phyloP scores from a whole-genome alignment of 2,797 vertebrate genomes.

The Odontamblyopus lacepedii region DNA sequence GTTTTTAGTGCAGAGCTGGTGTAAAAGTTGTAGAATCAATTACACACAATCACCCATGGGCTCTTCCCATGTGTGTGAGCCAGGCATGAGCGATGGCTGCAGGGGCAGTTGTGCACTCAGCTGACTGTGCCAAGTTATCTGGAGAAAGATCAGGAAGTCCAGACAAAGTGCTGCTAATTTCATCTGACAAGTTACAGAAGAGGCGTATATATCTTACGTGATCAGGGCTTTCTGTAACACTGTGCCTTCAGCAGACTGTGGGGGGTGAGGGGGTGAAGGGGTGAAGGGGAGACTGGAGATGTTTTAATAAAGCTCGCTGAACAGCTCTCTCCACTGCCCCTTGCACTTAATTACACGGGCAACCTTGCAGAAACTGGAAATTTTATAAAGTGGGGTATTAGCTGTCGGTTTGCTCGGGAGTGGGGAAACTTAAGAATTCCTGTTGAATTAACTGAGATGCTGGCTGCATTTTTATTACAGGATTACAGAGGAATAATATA shows the following conservation, averaged over 20 bases:
- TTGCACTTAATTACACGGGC: neutral
- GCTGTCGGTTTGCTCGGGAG: neutral
- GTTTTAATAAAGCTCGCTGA: neutral
- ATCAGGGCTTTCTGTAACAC: slow-evolving; percentile 25
- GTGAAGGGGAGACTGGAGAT: slow-evolving; percentile 3
- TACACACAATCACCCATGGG: slow-evolving; percentile 33
- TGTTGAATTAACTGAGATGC: neutral
- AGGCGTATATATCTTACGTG: slow-evolving; percentile 9
- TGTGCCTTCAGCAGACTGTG: slow-evolving; percentile 3
- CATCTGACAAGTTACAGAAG: slow-evolving; percentile 32
- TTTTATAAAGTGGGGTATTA: neutral
- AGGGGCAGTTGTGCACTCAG: slow-evolving; percentile 18
- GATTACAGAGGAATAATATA: neutral
- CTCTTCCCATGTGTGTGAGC: slow-evolving; percentile 21
- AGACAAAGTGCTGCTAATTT: slow-evolving; percentile 22
- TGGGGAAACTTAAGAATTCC: neutral
- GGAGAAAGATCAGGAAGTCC: slow-evolving; percentile 23
- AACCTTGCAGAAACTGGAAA: neutral
- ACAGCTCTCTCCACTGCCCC: neutral
- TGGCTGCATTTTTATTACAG: neutral
- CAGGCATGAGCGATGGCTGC: slow-evolving; percentile 27
- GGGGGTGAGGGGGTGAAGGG: slow-evolving; percentile 7
- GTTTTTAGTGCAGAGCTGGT: slow-evolving; percentile 51
- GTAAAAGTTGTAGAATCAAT: slow-evolving; percentile 60
- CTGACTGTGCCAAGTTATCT: slow-evolving; percentile 29